Evolutionary conservation across 2,888 invertebrate species (phyloP).

Genomic region (Ennomos fuscantarius): DNA sequence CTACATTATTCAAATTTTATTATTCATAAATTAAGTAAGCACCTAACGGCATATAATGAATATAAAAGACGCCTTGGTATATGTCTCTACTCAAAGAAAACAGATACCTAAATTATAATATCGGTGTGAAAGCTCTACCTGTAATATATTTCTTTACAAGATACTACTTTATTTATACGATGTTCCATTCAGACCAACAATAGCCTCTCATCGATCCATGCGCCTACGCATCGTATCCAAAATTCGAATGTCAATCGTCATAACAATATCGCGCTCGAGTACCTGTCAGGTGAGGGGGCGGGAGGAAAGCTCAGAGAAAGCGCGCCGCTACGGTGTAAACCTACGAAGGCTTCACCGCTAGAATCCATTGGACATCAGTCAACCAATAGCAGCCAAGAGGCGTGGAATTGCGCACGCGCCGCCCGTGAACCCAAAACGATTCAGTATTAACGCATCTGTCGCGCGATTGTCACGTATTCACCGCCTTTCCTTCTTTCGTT

Average conservation of each 20-base stretch:
- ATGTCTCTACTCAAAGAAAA: slow-evolving; percentile 1
- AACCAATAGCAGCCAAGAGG: slow-evolving; percentile 66
- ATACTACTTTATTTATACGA: slow-evolving; percentile 28
- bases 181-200: slow-evolving; percentile 54
- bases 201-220: slow-evolving; percentile 60
- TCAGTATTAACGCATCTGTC: slow-evolving; percentile 79
- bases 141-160: slow-evolving; percentile 17
- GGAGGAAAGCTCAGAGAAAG: slow-evolving; percentile 72
- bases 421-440: slow-evolving; percentile 57
- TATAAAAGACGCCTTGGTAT: no score
- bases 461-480: slow-evolving; percentile 62
- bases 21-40: no score
- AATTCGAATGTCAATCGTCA: slow-evolving; percentile 62
- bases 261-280: slow-evolving; percentile 57
- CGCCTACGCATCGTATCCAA: slow-evolving; percentile 64
- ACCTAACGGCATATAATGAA: no score
- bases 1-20: no score
- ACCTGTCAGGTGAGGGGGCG: slow-evolving; percentile 72
- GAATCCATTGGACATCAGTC: slow-evolving; percentile 62
- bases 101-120: slow-evolving; percentile 6
- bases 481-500: slow-evolving; percentile 48
- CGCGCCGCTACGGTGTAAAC: slow-evolving; percentile 36
- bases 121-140: slow-evolving; percentile 8
- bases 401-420: slow-evolving; percentile 77
- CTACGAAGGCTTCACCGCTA: slow-evolving; percentile 62